Conservation (phyloP, 2,888 invertebrate genomes). For the Pammene aurita region DNA sequence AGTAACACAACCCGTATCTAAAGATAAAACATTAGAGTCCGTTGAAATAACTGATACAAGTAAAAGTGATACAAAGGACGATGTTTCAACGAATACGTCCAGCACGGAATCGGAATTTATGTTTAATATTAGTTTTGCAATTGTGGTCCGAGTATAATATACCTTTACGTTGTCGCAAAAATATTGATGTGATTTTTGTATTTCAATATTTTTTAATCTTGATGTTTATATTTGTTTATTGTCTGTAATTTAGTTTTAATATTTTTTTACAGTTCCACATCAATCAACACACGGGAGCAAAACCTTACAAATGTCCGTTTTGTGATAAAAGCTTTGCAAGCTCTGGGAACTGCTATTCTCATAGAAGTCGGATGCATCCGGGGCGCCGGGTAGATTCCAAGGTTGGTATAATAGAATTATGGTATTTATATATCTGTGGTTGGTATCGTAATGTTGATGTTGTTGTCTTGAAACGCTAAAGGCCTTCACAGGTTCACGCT, state of each 20-base stretch:
- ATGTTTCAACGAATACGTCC: background rate
- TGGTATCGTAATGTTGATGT: too few relatives aligned
- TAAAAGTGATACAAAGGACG: background rate
- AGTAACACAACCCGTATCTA: background rate
- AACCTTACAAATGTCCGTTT: constrained; percentile 88
- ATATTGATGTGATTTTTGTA: too few relatives aligned
- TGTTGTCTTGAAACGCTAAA: too few relatives aligned
- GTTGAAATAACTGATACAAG: background rate
- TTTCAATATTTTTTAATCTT: too few relatives aligned
- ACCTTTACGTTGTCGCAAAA: too few relatives aligned
- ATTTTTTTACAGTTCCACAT: constrained; percentile 85
- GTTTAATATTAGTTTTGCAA: too few relatives aligned
- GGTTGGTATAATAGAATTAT: background rate
- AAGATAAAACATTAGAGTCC: background rate
- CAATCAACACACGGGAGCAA: constrained; percentile 89
- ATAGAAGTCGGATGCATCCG: constrained; percentile 88
- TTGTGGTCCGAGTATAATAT: too few relatives aligned
- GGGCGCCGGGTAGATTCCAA: constrained; percentile 65
- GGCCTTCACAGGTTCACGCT: too few relatives aligned
- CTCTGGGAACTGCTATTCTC: constrained; percentile 89
- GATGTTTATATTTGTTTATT: too few relatives aligned
- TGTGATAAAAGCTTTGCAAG: constrained; percentile 88
- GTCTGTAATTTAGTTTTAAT: too few relatives aligned
- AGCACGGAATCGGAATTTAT: constrained; percentile 19
- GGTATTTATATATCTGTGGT: too few relatives aligned